Evolutionary conservation across 2,797 vertebrate species (phyloP).

Genomic region (Echiichthys vipera): DNA sequence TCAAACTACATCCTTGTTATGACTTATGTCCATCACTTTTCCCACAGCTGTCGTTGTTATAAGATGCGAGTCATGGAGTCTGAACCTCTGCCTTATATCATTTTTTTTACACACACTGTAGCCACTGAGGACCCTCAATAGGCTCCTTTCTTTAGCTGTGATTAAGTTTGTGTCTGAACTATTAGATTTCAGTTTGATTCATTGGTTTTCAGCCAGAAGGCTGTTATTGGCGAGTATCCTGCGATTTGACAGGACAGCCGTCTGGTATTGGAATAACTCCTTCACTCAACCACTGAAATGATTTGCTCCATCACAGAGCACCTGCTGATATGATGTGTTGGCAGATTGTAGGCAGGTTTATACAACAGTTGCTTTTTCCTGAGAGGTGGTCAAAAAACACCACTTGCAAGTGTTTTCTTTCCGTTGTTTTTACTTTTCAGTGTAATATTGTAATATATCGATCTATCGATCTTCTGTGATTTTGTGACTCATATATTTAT

Average conservation of each 20-base stretch:
- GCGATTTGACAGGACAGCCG: slow-evolving; percentile 59
- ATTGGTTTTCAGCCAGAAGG: slow-evolving; percentile 58
- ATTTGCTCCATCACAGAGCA: slow-evolving; percentile 55
- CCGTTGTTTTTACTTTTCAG: neutral
- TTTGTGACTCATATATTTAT: neutral
- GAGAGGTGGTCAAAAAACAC: neutral
- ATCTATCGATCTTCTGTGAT: neutral
- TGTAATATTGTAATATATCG: neutral
- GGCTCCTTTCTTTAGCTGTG: slow-evolving; percentile 45
- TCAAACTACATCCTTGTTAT: slow-evolving; percentile 14
- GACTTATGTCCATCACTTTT: slow-evolving; percentile 32
- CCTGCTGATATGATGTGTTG: slow-evolving; percentile 50
- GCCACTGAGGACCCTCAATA: slow-evolving; percentile 30
- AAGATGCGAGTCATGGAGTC: slow-evolving; percentile 8
- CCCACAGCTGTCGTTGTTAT: slow-evolving; percentile 18
- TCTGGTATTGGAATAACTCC: slow-evolving; percentile 38
- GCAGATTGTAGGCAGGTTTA: slow-evolving; percentile 37
- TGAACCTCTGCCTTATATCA: slow-evolving; percentile 33
- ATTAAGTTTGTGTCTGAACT: slow-evolving; percentile 67
- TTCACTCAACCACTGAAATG: slow-evolving; percentile 57
- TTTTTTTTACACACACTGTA: slow-evolving; percentile 5
- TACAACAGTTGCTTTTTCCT: slow-evolving; percentile 19
- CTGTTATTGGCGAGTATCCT: slow-evolving; percentile 48
- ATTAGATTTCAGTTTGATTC: slow-evolving; percentile 68
- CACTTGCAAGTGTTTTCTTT: slow-evolving; percentile 12